Conservation (phyloP, 1,140 invertebrate species). For the Lepidurus arcticus region DNA sequence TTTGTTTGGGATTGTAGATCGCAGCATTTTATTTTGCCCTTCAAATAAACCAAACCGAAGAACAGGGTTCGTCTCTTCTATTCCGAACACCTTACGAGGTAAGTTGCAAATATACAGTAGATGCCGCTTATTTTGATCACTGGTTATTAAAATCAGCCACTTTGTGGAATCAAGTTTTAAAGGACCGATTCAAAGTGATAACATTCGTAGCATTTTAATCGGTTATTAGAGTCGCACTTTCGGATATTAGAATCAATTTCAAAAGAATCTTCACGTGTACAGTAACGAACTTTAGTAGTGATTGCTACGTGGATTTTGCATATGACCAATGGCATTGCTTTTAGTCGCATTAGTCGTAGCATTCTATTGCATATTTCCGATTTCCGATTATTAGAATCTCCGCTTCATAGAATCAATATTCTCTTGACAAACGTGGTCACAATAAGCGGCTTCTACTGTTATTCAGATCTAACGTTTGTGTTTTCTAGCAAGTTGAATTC, state of each 20-base stretch:
- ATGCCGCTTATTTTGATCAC: neutral
- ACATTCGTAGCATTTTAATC: no score
- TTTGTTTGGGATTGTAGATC: neutral
- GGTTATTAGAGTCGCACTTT: no score
- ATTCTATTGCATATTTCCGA: neutral
- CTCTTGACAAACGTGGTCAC: no score
- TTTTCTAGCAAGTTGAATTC: neutral
- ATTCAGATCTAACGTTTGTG: neutral
- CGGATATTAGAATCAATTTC: neutral
- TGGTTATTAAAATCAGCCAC: neutral
- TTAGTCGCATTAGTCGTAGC: no score
- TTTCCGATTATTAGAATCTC: neutral
- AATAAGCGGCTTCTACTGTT: neutral
- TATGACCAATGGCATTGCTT: no score
- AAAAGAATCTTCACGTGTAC: no score
- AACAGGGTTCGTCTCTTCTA: neutral
- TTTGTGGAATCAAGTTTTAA: no score
- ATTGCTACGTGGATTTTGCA: no score
- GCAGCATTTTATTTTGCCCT: slow-evolving; percentile 5
- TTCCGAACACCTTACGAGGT: neutral
- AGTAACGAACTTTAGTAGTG: no score
- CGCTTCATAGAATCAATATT: no score
- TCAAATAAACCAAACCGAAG: neutral
- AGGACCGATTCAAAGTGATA: no score
- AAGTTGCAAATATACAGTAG: neutral